Evolutionary conservation across 1,140 invertebrate species (phyloP).

Genomic region (Pogonognathellus flavescens): DNA sequence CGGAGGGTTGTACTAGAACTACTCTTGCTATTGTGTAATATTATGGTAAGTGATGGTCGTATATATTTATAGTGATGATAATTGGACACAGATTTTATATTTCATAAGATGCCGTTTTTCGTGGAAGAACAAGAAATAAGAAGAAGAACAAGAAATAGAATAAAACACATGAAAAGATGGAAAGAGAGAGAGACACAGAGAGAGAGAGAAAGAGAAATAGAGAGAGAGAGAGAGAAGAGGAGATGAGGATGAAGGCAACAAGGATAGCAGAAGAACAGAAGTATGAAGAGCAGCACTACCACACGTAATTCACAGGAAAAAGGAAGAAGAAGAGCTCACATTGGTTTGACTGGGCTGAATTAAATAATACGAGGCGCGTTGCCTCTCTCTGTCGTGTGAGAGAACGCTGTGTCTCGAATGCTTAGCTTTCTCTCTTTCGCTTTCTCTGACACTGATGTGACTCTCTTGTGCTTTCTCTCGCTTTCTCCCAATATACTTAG

Average conservation of each 20-base stretch:
- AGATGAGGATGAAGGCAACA: background rate
- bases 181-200: background rate
- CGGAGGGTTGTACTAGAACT: no score
- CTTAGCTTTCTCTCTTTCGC: constrained; percentile 44
- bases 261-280: background rate
- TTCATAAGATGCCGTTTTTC: no score
- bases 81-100: no score
- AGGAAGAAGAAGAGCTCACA: background rate
- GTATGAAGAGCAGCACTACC: background rate
- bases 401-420: constrained; percentile 31
- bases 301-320: background rate
- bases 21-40: no score
- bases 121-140: no score
- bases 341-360: constrained; percentile 27
- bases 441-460: constrained; percentile 20
- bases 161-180: background rate
- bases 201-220: background rate
- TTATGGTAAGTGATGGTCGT: no score
- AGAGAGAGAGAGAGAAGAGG: background rate
- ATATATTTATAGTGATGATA: no score
- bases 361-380: constrained; percentile 25
- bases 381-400: background rate
- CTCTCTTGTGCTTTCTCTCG: background rate
- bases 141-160: background rate
- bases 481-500: constrained; percentile 15